A percentile compares a stretch with the other conserved stretches of the same genome.
Evolutionary conservation across 2,797 vertebrate species (phyloP).

Genomic region (Pachyuromys duprasi): DNA sequence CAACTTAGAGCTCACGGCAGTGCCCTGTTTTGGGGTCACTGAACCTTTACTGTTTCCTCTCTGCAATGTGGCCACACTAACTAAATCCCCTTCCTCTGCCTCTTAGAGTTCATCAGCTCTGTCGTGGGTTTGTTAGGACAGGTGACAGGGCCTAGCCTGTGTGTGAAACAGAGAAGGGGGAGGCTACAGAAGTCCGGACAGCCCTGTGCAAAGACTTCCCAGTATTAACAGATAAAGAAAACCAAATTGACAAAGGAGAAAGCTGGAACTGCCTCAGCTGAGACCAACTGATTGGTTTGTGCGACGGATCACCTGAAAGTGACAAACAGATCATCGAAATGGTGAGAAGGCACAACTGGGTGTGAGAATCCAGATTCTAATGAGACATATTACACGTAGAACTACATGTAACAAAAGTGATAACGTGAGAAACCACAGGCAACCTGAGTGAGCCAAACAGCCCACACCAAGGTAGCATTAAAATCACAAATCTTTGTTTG

Average conservation of each 20-base stretch:
- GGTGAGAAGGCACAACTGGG: neutral
- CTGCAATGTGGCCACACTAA: neutral
- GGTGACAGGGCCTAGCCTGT: neutral
- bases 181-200: neutral
- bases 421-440: neutral
- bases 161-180: neutral
- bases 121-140: neutral
- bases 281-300: neutral
- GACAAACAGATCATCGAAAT: too few relatives aligned
- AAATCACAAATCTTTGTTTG: neutral
- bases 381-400: neutral
- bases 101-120: neutral
- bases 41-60: neutral
- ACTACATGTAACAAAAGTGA: neutral
- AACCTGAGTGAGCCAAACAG: neutral
- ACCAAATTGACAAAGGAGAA: neutral
- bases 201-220: neutral
- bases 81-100: neutral
- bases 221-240: neutral
- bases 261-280: neutral
- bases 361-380: neutral
- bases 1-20: neutral
- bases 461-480: neutral
- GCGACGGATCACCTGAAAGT: too few relatives aligned
- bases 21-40: neutral